Percentiles rank a stretch among this genome's conserved stretches.
Conservation (phyloP, 2,888 invertebrate genomes). For the Scotopteryx bipunctaria region DNA sequence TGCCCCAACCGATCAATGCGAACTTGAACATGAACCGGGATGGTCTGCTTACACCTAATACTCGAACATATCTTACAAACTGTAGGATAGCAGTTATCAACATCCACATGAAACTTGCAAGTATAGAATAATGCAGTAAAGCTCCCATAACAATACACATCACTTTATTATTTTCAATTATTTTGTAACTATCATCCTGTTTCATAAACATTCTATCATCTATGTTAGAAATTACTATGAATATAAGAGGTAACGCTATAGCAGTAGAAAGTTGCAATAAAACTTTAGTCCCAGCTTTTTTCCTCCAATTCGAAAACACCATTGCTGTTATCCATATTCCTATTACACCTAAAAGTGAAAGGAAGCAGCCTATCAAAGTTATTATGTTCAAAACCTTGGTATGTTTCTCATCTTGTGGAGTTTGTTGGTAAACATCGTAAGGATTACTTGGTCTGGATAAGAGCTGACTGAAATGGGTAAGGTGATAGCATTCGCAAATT, state of each 20-base stretch:
- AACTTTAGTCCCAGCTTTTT: constrained; percentile 85
- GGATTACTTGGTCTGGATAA: constrained; percentile 52
- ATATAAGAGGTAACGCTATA: constrained; percentile 83
- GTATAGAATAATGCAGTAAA: constrained; percentile 85
- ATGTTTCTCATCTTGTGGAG: constrained; percentile 51
- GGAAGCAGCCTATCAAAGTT: constrained; percentile 82
- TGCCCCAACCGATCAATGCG: constrained; percentile 85
- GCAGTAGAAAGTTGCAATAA: constrained; percentile 85
- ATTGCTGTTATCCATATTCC: constrained; percentile 84
- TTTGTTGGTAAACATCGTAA: constrained; percentile 32
- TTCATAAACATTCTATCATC: constrained; percentile 55
- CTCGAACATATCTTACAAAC: constrained; percentile 87
- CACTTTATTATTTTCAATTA: constrained; percentile 50
- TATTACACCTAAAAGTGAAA: constrained; percentile 83
- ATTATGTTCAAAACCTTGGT: constrained; percentile 79
- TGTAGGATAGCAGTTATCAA: constrained; percentile 86
- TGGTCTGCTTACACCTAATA: constrained; percentile 83
- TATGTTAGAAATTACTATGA: constrained; percentile 67
- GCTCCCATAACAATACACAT: constrained; percentile 85
- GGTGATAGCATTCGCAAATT: constrained; percentile 81
- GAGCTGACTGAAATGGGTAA: constrained; percentile 85
- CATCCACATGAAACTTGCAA: constrained; percentile 89
- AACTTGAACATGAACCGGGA: constrained; percentile 85
- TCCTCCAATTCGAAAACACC: constrained; percentile 84
- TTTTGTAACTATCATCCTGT: constrained; percentile 44